phyloP scores from a whole-genome alignment of 2,113 vertebrate species.

The Chamaetylas fuelleborni region DNA sequence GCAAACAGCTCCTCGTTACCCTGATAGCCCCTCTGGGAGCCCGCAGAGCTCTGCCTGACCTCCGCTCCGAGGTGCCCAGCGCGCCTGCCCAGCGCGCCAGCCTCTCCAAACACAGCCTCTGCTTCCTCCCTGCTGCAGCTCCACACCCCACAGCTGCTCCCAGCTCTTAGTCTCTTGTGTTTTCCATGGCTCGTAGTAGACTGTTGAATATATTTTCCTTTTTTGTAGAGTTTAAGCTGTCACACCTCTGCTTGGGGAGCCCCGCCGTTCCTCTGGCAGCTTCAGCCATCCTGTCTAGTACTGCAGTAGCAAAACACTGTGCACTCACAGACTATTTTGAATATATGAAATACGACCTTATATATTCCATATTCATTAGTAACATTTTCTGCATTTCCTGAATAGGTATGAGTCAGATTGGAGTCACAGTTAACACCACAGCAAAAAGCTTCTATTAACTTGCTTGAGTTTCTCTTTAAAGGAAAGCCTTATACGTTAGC shows the following conservation, averaged over 20 bases:
- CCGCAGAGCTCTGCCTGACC: slow-evolving; percentile 67
- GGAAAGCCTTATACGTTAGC: not conserved
- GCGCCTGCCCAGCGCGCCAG: not conserved
- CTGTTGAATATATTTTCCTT: not conserved
- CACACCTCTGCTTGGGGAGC: not conserved
- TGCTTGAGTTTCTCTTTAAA: not conserved
- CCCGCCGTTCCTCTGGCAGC: fast-evolving
- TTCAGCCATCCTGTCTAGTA: not conserved
- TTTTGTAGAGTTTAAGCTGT: not conserved
- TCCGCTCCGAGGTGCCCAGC: not conserved
- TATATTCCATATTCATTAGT: slow-evolving; percentile 32
- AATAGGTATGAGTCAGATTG: slow-evolving; percentile 13
- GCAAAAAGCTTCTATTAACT: not conserved
- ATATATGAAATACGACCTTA: slow-evolving; percentile 3
- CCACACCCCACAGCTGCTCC: not conserved
- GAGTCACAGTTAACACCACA: not conserved
- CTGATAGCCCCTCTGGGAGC: slow-evolving; percentile 88
- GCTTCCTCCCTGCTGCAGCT: fast-evolving
- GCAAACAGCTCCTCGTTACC: slow-evolving; percentile 89
- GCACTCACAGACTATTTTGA: not conserved
- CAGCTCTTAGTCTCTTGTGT: not conserved
- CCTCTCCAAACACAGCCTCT: not conserved
- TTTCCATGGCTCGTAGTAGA: not conserved
- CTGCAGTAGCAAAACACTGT: not conserved
- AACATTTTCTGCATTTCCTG: not conserved